Evolutionary conservation across 2,113 vertebrate species (phyloP), one percentile per base, ranked within the genome.

Genomic region (Climacteris rufus): DNA sequence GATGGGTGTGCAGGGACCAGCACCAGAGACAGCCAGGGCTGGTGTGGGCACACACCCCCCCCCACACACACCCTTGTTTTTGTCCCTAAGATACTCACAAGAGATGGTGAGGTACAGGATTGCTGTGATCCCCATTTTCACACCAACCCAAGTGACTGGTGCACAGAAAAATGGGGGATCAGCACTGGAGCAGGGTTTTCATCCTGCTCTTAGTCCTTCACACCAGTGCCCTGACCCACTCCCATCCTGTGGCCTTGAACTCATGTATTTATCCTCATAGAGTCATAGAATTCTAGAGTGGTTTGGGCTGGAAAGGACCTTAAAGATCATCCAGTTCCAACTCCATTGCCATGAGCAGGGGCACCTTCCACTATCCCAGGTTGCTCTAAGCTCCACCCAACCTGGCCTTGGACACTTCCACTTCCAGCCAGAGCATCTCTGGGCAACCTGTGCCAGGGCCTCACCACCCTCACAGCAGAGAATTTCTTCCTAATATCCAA

Each of bases 371-470:
- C 13, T 17, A 5, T 2, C 3, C 52, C 68, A 59, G 39, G 0
- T 5, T 52, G 12, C 33, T 33, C 59, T 0, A 0, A 50, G 33
- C 18, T 35, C 15, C 8, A 1, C 44, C 33, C 37, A 74, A 0
- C 35, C 59, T 56, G 42, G 6, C 22, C 42, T 81, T 3, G 59
- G 0, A 3, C 52, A 17, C 22, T 72, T 0, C 18, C 50, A 57
- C 50, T n/a, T n/a, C n/a, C 40, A 64, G 35, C 42, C 50, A 33
- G 35, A 57, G 33, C 33, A 72, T 0, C 37, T 42, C 66, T 42
- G 66, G 21, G 6, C 1, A 72, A 1, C 14, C 22, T 81, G 44
- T 57, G 12, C 59, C 59, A 64, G 50, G 31, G 18, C 10, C 22
- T 80, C 35, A 7, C 0, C 50, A 42, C 5, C 30, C 31, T 50